Evolutionary conservation across 2,888 invertebrate genomes (phyloP), one percentile per base, ranked within the genome.

Genomic region (Emmelina monodactyla): DNA sequence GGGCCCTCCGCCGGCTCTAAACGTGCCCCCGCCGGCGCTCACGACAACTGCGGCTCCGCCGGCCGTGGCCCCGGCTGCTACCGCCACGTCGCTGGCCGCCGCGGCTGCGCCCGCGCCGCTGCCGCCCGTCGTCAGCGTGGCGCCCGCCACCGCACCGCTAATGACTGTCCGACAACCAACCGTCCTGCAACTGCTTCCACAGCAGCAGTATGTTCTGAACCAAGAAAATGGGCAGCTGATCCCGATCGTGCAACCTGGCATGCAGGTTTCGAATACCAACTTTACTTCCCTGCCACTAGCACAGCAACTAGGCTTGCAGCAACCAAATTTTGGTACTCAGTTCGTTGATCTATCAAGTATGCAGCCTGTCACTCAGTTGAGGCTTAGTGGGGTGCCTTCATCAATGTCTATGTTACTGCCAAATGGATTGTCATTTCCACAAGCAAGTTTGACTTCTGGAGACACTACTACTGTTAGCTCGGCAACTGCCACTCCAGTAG

Each of bases 361-460:
- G 71, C 79, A 79, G 41, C 79, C 78, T 1, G 66, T 78, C 1
- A 78, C 78, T 9, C 79, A 78, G 35, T 46, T 79, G 25, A 43
- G 79, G 16, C 43, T 79, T 28, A 75, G 75, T 42, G 73, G 78
- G 13, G 73, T 72, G 2, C 78, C 78, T 2, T 70, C 73, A 22
- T 75, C 79, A 11, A 78, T 79, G 78, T 76, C 78, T 22, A 79
- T 78, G 78, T 66, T 79, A 43, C 49, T 78, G 22, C 78, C 75
- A 0, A 79, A 78, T 49, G 71, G 76, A 0, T 40, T 73, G 1
- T 48, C 66, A 7, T 67, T 76, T 42, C 75, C 76, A 1, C 78
- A 76, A 61, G 68, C 71, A 0, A 73, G 63, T 42, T 53, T 75
- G 22, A 51, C 66, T 10, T 60, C 69, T 0, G 60, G 62, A 14